Percentiles rank a stretch among this genome's conserved stretches.
phyloP scores from a whole-genome alignment of 2,113 vertebrate genomes.

The Pteropus alecto region DNA sequence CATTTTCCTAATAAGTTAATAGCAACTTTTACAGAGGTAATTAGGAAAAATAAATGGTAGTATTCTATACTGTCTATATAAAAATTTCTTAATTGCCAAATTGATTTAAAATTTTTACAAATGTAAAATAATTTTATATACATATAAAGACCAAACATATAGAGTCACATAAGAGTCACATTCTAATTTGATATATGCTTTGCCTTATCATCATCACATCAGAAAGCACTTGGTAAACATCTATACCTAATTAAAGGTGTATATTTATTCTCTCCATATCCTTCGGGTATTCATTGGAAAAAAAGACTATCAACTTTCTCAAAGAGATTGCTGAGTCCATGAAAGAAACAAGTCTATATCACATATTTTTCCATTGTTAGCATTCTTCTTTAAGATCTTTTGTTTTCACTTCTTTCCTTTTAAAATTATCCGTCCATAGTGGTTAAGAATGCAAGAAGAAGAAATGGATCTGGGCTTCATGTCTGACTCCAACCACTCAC shows the following conservation, averaged over 20 bases:
- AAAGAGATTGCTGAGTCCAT: neutral
- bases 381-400: neutral
- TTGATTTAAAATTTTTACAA: neutral
- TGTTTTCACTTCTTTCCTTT: neutral
- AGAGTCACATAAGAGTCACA: neutral
- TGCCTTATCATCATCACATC: neutral
- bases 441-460: neutral
- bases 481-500: neutral
- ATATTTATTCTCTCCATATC: neutral
- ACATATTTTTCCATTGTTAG: neutral
- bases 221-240: neutral
- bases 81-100: neutral
- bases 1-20: slow-evolving; percentile 16
- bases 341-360: neutral
- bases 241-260: neutral
- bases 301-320: neutral
- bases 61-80: neutral
- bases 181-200: neutral
- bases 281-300: neutral
- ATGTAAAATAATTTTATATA: neutral
- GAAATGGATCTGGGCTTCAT: neutral
- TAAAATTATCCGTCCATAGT: neutral
- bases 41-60: neutral
- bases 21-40: neutral
- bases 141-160: slow-evolving; percentile 19